Conservation (phyloP, 2,888 invertebrate genomes). For the Tricholauxania praeusta region DNA sequence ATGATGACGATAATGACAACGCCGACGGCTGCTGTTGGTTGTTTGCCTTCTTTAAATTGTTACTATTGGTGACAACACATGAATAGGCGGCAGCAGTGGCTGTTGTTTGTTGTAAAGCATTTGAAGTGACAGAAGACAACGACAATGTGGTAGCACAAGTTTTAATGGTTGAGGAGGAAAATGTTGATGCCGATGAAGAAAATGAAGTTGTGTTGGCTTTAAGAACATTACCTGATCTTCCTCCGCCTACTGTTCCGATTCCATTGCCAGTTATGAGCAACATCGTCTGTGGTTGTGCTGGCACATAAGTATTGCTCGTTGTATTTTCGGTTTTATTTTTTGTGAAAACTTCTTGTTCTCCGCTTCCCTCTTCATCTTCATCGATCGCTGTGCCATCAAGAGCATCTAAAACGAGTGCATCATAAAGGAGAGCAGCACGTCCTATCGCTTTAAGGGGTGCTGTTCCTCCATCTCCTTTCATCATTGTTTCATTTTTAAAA, state of each 20-base stretch:
- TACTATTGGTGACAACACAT: conserved; percentile 31
- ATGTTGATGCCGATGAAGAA: too few species aligned
- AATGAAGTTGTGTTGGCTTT: neutral
- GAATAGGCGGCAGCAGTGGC: conserved; percentile 29
- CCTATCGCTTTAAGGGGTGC: conserved; percentile 55
- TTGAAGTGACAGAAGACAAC: conserved; percentile 10
- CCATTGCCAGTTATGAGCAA: conserved; percentile 59
- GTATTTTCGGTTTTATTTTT: neutral
- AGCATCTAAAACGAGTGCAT: conserved; percentile 64
- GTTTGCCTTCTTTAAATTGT: conserved; percentile 15
- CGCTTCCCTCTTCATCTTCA: conserved; percentile 42
- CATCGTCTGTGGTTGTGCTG: conserved; percentile 56
- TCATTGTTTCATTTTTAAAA: conserved; percentile 18
- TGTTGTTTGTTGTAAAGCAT: conserved; percentile 24
- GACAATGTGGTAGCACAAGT: neutral
- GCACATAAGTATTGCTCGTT: conserved; percentile 18
- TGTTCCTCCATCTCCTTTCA: neutral
- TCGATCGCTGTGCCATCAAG: conserved; percentile 60
- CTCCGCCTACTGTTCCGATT: neutral
- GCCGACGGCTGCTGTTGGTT: neutral
- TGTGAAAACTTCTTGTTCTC: neutral
- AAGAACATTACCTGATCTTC: conserved; percentile 20
- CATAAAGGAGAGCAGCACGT: conserved; percentile 62
- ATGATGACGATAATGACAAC: conserved; percentile 31
- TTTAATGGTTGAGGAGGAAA: conserved; percentile 27